Evolutionary conservation across 2,113 vertebrate genomes (phyloP), one percentile per base, ranked within the genome.

Genomic region (Ovis canadensis): DNA sequence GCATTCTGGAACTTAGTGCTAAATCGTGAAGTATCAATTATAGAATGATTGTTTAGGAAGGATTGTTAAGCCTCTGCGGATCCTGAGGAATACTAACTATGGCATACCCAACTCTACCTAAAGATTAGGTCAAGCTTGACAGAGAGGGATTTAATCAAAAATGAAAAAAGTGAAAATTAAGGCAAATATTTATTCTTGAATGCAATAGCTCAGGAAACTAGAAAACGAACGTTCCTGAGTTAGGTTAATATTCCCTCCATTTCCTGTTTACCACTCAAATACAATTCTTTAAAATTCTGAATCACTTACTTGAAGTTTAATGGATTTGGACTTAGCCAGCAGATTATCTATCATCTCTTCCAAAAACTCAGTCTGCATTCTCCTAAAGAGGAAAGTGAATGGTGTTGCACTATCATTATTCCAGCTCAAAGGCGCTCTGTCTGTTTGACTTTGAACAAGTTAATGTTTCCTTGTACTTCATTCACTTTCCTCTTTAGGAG

Each of bases 241-340:
- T 55, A 57, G 50, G 23, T 59, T 17, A 57, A 54, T 55, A 67
- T 23, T 50, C 25, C n/a, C n/a, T 71, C 27, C 3, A 4, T 64
- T 90, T 86, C 60, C 21, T 57, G 4, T 95, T 78, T 67, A 45
- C 45, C 86, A 59, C n/a, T 90, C 91, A 92, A 74, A 59, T 92
- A 67, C 7, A 60, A 1, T 78, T 88, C 57, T 88, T 94, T 78
- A 87, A 96, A 54, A 88, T 48, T 95, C 74, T 43, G 74, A 74
- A n/a, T 95, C 64, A 94, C 78, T 91, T 96, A 17, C 50, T 95
- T 52, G 82, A 50, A 54, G 9, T 96, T 74, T 92, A 82, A 85
- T 64, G 81, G 81, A 85, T 92, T 95, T 94, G 59, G 43, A 62
- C 43, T 52, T 77, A 83, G 55, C 33, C 78, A 83, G 60, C 16